Evolutionary conservation across 2,797 vertebrate genomes (phyloP), one percentile per base, ranked within the genome.

Genomic region (Ataeniobius toweri): DNA sequence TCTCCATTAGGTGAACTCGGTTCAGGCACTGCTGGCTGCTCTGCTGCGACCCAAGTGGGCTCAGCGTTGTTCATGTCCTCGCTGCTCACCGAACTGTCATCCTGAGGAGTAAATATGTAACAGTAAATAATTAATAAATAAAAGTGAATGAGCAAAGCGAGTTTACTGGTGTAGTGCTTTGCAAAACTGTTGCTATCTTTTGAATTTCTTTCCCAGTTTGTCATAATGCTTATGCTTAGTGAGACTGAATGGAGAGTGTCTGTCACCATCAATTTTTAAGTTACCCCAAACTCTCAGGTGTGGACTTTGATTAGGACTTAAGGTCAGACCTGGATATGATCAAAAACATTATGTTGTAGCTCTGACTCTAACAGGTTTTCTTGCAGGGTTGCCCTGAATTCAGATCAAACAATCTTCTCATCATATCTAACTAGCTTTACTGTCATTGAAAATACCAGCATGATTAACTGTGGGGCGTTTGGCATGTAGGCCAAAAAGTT

Each of bases 31-130:
- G 97, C 95, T 85, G 96, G 96, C 92, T 95, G 97, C 94, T 98
- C 97, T 89, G 96, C 95, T 94, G 97, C 95, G 92, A 96, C 96
- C 98, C 98, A 99, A 93, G 96, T 94, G 94, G 97, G 95, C 94
- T 99, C 98, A 14, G 96, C 96, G 94, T 96, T 97, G 92, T 98
- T 97, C 96, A 97, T 96, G 92, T 98, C 97, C 94, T 99, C 97
- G 24, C 97, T 98, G 95, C 97, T 98, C 94, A 99, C 96, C 83
- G 98, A 98, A 5, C 96, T 98, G 94, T 98, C 98, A 97, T 99
- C 98, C 98, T 99, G 93, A 67, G 24, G 74, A 65, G 76, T 68
- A 75, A 82, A n/a, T 5, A 16, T 58, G 12, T 18, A 26, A 41
- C 44, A 74, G 8, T 41, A 36, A 14, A 56, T 22, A 53, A 72